These are phyloP conservation scores for Cinclus cinclus DNA, from an alignment of 2,113 vertebrate genomes.

Conservation along the genomic window DNA sequence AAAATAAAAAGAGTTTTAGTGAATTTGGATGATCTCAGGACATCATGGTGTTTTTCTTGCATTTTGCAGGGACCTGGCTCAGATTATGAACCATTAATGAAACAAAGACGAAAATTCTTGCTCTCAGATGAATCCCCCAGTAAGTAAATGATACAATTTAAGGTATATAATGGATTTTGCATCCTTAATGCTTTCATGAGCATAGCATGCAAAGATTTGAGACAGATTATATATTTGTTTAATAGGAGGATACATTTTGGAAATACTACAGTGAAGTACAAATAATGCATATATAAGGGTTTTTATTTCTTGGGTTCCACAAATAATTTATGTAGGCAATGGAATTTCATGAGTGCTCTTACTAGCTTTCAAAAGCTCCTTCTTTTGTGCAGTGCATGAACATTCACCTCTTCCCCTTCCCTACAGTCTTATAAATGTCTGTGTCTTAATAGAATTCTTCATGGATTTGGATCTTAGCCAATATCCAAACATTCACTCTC, in stretches of 20 bases:
- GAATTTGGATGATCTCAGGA: background rate
- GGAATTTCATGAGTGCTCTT: background rate
- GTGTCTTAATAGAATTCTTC: background rate
- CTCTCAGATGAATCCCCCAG: conserved; percentile 67
- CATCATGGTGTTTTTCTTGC: background rate
- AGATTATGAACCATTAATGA: conserved; percentile 67
- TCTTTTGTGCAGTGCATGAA: background rate
- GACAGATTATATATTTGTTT: background rate
- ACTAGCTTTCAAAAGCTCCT: background rate
- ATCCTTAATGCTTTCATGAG: background rate
- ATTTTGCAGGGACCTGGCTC: conserved; percentile 65
- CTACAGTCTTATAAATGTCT: background rate
- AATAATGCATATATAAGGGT: background rate
- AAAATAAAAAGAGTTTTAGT: background rate
- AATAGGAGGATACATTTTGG: background rate
- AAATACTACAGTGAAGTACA: background rate
- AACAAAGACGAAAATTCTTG: conserved; percentile 64
- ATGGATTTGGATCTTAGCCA: background rate
- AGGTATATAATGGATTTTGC: background rate
- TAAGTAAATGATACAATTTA: conserved; percentile 47
- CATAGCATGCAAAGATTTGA: background rate
- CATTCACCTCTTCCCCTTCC: background rate
- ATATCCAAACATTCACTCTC: background rate
- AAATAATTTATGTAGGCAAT: background rate
- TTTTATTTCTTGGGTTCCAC: background rate